Conservation (phyloP, 1,140 invertebrate species). For the Thalassaphorura encarpata region DNA sequence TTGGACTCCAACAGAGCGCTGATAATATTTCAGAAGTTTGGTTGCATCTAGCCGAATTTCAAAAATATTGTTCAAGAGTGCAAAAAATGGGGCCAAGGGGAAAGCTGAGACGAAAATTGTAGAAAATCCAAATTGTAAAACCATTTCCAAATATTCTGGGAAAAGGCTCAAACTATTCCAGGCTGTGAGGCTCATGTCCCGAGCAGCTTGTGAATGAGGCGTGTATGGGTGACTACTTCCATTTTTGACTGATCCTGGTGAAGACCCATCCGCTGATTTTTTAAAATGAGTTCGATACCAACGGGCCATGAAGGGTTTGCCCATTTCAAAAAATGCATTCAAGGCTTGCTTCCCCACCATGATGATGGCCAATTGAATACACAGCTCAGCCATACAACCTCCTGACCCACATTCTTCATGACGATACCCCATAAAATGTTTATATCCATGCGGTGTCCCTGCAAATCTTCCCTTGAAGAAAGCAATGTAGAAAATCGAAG, state of each 20-base stretch:
- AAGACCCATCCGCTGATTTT: slow-evolving; percentile 57
- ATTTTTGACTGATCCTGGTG: slow-evolving; percentile 39
- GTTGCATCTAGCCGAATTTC: slow-evolving; percentile 81
- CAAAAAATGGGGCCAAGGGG: slow-evolving; percentile 72
- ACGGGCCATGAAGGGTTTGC: slow-evolving; percentile 45
- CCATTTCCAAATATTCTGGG: slow-evolving; percentile 44
- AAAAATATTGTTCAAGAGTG: slow-evolving; percentile 74
- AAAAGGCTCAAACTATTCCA: slow-evolving; percentile 65
- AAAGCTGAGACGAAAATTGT: slow-evolving; percentile 84
- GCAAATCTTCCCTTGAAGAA: slow-evolving; percentile 92
- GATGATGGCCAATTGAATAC: slow-evolving; percentile 55
- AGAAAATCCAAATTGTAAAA: slow-evolving; percentile 54
- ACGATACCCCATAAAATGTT: slow-evolving; percentile 48
- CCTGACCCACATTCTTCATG: slow-evolving; percentile 61
- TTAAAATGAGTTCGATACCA: slow-evolving; percentile 47
- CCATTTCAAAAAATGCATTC: slow-evolving; percentile 50
- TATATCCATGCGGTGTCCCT: slow-evolving; percentile 58
- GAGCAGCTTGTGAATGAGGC: slow-evolving; percentile 62
- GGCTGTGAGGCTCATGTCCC: slow-evolving; percentile 79
- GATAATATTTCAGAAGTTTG: slow-evolving; percentile 72
- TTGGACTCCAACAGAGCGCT: slow-evolving; percentile 72
- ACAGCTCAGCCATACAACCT: slow-evolving; percentile 54
- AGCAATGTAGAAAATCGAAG: slow-evolving; percentile 96
- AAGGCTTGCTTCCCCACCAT: slow-evolving; percentile 61
- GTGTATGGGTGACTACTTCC: slow-evolving; percentile 14